These are phyloP conservation scores for Lepus americanus DNA, from an alignment of 2,113 vertebrate species.

Conservation along the genomic window DNA sequence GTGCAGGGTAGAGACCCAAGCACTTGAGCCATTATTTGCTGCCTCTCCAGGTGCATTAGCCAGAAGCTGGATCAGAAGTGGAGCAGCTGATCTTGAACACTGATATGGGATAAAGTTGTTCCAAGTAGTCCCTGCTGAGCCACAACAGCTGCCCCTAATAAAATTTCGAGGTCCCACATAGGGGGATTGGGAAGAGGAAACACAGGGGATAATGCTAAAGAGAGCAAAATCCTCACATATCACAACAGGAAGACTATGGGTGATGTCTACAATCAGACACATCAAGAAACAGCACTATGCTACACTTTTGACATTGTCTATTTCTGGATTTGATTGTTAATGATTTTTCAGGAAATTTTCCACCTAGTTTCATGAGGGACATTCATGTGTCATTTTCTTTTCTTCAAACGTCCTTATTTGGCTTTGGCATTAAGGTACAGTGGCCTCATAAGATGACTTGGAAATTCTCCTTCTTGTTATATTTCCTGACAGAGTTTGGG, in stretches of 20 bases:
- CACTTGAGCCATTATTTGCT: too few species aligned
- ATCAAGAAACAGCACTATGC: not conserved
- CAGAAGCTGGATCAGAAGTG: too few species aligned
- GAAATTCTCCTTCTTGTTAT: not conserved
- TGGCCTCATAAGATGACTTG: not conserved
- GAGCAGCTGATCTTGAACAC: too few species aligned
- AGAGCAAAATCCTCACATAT: slow-evolving; percentile 34
- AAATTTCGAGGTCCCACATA: slow-evolving; percentile 10
- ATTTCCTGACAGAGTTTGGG: slow-evolving; percentile 24
- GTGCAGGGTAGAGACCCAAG: too few species aligned
- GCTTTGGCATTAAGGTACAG: not conserved
- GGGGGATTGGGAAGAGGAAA: not conserved
- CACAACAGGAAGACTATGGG: not conserved
- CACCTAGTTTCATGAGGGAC: not conserved
- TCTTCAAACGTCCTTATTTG: slow-evolving; percentile 16
- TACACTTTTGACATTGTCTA: not conserved
- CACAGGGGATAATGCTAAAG: not conserved
- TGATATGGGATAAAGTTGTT: too few species aligned
- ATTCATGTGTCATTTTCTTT: slow-evolving; percentile 10
- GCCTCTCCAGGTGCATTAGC: too few species aligned
- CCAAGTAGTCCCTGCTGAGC: too few species aligned
- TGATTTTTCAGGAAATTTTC: slow-evolving; percentile 12
- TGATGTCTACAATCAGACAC: not conserved
- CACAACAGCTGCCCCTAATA: not conserved
- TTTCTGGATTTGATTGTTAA: slow-evolving; percentile 25